phyloP scores from a whole-genome alignment of 2,113 vertebrate genomes.

The Chionomys nivalis region DNA sequence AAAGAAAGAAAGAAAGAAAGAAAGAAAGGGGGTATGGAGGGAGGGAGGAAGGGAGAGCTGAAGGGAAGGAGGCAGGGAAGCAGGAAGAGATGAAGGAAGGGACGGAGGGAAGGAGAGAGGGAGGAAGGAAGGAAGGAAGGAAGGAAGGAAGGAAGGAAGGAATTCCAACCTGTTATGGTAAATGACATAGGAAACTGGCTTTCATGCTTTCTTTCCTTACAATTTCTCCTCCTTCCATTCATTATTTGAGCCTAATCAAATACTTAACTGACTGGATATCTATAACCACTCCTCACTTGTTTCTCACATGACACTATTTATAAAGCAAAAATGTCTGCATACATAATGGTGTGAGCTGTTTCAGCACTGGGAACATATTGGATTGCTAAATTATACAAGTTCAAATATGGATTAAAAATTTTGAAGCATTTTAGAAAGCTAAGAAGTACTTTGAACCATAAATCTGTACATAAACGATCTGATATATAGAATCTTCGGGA shows the following conservation, averaged over 20 bases:
- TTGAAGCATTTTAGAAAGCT: not conserved
- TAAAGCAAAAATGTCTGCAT: not conserved
- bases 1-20: no score
- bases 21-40: no score
- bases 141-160: no score
- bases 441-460: not conserved
- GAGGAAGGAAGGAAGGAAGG: no score
- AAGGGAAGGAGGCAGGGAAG: no score
- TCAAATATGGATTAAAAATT: not conserved
- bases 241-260: conserved; percentile 12
- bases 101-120: no score
- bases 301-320: not conserved
- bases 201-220: no score
- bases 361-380: not conserved
- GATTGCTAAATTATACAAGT: not conserved
- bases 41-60: no score
- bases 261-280: not conserved
- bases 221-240: not conserved
- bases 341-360: not conserved
- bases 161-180: not conserved
- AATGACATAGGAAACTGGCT: no score
- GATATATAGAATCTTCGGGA: not conserved
- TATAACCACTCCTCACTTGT: not conserved
- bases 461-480: not conserved
- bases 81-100: no score